A percentile compares a stretch with the other conserved stretches of the same genome.
Conservation (phyloP, 2,113 vertebrate species). For the Aviceda subcristata region DNA sequence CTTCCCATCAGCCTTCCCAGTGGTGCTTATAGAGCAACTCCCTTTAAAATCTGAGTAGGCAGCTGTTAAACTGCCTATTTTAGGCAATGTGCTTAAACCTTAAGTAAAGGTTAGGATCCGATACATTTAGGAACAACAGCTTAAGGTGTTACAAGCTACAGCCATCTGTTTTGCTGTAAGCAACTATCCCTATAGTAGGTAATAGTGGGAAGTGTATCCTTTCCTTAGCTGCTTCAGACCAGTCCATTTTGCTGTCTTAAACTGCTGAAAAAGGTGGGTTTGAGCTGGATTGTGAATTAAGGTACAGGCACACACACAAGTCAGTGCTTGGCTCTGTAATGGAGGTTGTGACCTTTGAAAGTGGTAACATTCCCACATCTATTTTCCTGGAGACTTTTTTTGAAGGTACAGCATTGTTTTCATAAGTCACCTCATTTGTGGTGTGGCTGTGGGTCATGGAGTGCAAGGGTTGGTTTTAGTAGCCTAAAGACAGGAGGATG, state of each 20-base stretch:
- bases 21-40: not conserved
- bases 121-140: not conserved
- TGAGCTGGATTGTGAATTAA: not conserved
- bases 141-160: not conserved
- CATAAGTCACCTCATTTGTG: not conserved
- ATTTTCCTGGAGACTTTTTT: not conserved
- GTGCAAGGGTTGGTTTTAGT: not conserved
- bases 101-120: not conserved
- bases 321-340: not conserved
- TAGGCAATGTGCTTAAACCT: not conserved
- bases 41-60: not conserved
- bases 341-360: constrained; percentile 3
- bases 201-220: not conserved
- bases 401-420: not conserved
- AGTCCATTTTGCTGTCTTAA: not conserved
- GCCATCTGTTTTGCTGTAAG: not conserved
- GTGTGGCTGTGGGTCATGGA: not conserved
- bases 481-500: not conserved
- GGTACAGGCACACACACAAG: not conserved
- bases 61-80: not conserved
- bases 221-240: not conserved
- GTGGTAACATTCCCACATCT: not conserved
- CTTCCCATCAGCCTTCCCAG: not conserved
- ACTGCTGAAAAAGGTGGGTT: not conserved
- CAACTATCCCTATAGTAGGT: not conserved